Base-by-base conservation (phyloP, 2,797 vertebrate genomes). In the Silurus aristotelis region DNA sequence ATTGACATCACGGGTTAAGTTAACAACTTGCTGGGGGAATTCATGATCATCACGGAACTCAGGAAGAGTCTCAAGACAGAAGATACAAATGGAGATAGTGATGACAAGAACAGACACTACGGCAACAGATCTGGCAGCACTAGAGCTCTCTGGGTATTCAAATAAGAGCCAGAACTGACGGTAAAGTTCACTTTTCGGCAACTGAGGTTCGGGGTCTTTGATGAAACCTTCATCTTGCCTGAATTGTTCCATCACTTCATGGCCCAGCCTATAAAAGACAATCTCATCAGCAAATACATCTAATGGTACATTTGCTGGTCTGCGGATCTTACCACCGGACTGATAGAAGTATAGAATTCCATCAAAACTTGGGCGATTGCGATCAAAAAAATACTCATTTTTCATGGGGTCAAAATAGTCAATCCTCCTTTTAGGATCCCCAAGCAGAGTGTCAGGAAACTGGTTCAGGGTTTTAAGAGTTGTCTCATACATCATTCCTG, bases 151-250 rank as follows among this genome's bases (percentile, higher is more conserved):
- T 0, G 98, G 98, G 89, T 99, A 99, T 90, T 99, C 98, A 0
- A 99, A 99, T 84, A 99, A 94, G 67, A 99, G 95, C 98, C 98
- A 99, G 92, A 99, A 98, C 89, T 99, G 98, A 82, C 95, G 94
- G 20, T 97, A 93, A 89, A 97, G 93, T 91, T 98, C 97, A 52
- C 97, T 97, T 84, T 93, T 95, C 83, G 98, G 98, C 87, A 99
- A 93, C 71, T 89, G 81, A 77, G 89, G 89, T 78, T 98, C 96
- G 0, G 97, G 96, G 80, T 99, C 97, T 91, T 96, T 97, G 89
- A 97, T 93, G 90, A 97, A 99, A 19, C 98, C 98, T 93, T 99
- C 98, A 58, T 99, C 97, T 89, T 98, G 96, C 72, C 97, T 95
- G 90, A 99, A 99, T 88, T 98, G 97, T 90, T 98, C 96, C 96